Evolutionary conservation across 2,888 invertebrate genomes (phyloP).

Genomic region (Heliconius hortense): DNA sequence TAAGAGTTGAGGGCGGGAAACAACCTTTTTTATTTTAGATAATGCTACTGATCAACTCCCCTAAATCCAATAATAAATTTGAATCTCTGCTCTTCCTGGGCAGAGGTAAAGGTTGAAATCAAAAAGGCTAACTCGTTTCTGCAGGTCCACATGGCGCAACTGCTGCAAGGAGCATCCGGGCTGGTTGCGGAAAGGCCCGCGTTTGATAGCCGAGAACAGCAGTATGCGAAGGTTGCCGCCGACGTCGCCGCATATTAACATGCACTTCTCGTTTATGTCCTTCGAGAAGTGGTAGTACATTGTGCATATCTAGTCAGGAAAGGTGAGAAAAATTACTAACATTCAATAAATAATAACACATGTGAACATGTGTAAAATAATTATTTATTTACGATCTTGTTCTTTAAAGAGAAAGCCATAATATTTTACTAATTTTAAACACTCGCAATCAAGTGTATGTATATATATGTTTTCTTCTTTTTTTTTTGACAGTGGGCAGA

Average conservation of each 20-base stretch:
- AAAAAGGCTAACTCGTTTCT: conserved; percentile 62
- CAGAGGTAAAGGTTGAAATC: not conserved
- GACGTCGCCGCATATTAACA: conserved; percentile 88
- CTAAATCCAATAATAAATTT: too few species aligned
- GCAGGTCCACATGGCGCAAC: conserved; percentile 82
- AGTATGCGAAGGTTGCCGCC: conserved; percentile 86
- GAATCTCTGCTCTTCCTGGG: not conserved
- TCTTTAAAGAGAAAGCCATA: too few species aligned
- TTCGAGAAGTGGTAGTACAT: conserved; percentile 83
- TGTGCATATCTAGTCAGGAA: conserved; percentile 62
- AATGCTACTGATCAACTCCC: too few species aligned
- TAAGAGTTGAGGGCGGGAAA: too few species aligned
- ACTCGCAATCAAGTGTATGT: too few species aligned
- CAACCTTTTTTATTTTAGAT: too few species aligned
- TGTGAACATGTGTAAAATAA: too few species aligned
- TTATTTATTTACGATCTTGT: too few species aligned
- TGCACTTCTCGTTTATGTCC: conserved; percentile 81
- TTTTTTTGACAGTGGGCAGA: too few species aligned
- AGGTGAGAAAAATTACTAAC: not conserved
- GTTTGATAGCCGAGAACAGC: conserved; percentile 82
- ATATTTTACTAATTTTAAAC: too few species aligned
- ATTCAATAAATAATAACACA: too few species aligned
- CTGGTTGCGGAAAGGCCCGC: conserved; percentile 87
- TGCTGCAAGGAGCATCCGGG: conserved; percentile 83
- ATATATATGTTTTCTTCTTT: too few species aligned